Percentiles rank a stretch among this genome's conserved stretches.
These are phyloP conservation scores for Trididemnum miniatum DNA, from an alignment of 23 tunicate genomes.

Conservation along the genomic window DNA sequence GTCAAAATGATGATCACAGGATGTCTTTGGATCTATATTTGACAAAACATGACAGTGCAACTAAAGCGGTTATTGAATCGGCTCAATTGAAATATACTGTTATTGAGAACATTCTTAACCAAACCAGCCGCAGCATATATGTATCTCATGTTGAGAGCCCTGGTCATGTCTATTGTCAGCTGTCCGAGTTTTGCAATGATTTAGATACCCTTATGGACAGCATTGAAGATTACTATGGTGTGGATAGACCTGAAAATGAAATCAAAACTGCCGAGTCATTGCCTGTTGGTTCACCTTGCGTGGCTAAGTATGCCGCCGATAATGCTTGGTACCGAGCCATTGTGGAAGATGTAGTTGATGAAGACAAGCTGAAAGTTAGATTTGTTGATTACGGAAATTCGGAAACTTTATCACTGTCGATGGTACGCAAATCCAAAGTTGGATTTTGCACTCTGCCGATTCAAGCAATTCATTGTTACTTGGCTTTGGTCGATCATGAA, in stretches of 20 bases:
- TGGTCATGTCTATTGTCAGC: conserved; percentile 60
- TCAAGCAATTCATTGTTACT: conserved; percentile 63
- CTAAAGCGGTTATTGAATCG: neutral
- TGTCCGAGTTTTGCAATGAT: conserved; percentile 24
- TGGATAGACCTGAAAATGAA: conserved; percentile 1
- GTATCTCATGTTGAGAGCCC: conserved; percentile 70
- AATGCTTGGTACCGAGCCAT: conserved; percentile 71
- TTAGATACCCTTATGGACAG: conserved; percentile 50
- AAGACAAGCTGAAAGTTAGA: conserved; percentile 21
- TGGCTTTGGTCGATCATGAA: conserved; percentile 29
- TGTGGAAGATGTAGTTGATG: conserved; percentile 1
- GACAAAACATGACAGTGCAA: neutral
- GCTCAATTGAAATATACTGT: neutral
- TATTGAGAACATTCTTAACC: conserved; percentile 1
- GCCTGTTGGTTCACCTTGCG: conserved; percentile 45
- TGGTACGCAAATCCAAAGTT: conserved; percentile 26
- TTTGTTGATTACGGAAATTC: conserved; percentile 82
- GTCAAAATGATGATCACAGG: neutral
- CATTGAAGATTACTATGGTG: conserved; percentile 39
- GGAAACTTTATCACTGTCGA: conserved; percentile 22
- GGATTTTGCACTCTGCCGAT: conserved; percentile 52
- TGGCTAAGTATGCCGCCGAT: conserved; percentile 69
- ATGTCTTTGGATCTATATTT: neutral
- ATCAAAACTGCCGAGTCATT: neutral
- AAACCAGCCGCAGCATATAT: conserved; percentile 40